Evolutionary conservation across 2,888 invertebrate genomes (phyloP).

Genomic region (Limenitis camilla): DNA sequence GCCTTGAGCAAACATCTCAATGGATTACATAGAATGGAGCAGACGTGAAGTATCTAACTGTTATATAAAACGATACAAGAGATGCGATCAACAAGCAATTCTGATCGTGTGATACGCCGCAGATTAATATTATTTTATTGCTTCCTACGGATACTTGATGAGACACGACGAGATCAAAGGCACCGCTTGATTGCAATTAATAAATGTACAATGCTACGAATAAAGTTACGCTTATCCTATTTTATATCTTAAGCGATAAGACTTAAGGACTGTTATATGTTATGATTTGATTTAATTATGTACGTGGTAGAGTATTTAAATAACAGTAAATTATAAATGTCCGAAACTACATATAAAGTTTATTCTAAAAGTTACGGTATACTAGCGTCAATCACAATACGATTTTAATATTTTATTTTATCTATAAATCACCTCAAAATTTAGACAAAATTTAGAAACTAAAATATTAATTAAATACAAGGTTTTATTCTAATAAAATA

Average conservation of each 20-base stretch:
- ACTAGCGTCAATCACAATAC: no score
- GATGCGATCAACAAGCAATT: slow-evolving; percentile 10
- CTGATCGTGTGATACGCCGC: slow-evolving; percentile 11
- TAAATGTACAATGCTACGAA: slow-evolving; percentile 8
- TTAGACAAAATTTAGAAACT: no score
- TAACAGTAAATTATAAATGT: no score
- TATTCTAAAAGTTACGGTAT: no score
- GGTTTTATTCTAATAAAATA: no score
- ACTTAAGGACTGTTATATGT: neutral
- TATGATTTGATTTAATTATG: neutral
- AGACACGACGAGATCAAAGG: slow-evolving; percentile 27
- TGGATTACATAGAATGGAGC: neutral
- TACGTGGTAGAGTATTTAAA: no score
- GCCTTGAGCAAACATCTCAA: neutral
- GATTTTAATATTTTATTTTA: no score
- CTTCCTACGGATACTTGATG: slow-evolving; percentile 26
- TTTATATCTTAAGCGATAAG: neutral
- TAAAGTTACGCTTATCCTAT: neutral
- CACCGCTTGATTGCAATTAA: slow-evolving; percentile 26
- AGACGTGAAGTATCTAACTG: neutral
- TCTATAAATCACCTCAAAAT: no score
- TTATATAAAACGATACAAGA: slow-evolving; percentile 9
- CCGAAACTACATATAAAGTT: no score
- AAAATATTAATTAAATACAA: no score
- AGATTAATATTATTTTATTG: slow-evolving; percentile 30